Evolutionary conservation across 2,797 vertebrate species (phyloP).

Genomic region (Limnodromus scolopaceus): DNA sequence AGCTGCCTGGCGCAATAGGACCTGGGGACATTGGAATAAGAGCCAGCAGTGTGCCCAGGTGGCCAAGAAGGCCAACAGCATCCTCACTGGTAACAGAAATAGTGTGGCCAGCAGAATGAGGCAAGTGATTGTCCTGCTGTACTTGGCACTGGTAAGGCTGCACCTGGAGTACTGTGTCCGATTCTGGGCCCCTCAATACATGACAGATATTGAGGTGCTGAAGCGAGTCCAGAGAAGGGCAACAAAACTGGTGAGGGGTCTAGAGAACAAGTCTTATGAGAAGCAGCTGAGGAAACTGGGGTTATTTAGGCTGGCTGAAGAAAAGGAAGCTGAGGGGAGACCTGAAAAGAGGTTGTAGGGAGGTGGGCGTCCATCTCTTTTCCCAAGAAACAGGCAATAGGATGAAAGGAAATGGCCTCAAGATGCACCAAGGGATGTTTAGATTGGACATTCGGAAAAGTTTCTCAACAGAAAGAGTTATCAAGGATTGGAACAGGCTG

Average conservation of each 20-base stretch:
- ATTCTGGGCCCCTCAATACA: neutral
- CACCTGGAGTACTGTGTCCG: too few relatives aligned
- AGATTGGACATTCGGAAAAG: neutral
- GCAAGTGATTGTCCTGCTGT: neutral
- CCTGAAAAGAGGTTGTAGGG: neutral
- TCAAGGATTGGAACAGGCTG: neutral
- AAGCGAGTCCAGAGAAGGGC: neutral
- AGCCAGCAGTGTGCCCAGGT: neutral
- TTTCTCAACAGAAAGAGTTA: neutral
- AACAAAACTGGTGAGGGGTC: neutral
- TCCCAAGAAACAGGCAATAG: neutral
- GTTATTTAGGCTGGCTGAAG: neutral
- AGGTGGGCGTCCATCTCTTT: neutral
- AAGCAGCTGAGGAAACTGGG: fast-evolving
- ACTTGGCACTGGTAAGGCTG: neutral
- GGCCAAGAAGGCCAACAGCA: neutral
- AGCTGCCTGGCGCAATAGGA: neutral
- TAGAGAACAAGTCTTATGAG: neutral
- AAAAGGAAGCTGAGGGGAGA: neutral
- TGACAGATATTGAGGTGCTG: neutral
- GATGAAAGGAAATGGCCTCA: neutral
- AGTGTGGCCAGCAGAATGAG: neutral
- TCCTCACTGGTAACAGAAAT: neutral
- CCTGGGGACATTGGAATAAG: neutral
- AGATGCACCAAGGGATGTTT: neutral